Percentiles rank a stretch among this genome's conserved stretches.
Evolutionary conservation across 1,140 invertebrate genomes (phyloP).

Genomic region (Choristoneura fumiferana): DNA sequence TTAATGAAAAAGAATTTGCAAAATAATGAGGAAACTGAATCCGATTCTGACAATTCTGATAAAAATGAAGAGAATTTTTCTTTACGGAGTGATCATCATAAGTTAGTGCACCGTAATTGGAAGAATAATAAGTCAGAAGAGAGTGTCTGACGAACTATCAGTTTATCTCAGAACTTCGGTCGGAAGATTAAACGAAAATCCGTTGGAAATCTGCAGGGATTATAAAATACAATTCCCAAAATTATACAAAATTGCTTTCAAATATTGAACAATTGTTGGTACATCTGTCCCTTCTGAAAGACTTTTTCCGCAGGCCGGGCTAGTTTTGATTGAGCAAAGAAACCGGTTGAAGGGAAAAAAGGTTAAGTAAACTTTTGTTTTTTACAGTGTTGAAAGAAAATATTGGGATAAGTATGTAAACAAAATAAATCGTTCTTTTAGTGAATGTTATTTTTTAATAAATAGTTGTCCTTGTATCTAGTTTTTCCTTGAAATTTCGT

Average conservation of each 20-base stretch:
- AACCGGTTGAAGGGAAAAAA: slow-evolving; percentile 29
- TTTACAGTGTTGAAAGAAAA: slow-evolving; percentile 30
- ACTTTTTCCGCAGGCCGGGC: slow-evolving; percentile 36
- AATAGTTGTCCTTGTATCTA: too few relatives aligned
- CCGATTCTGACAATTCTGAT: slow-evolving; percentile 29
- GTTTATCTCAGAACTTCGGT: slow-evolving; percentile 34
- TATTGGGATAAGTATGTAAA: too few relatives aligned
- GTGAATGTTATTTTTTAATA: too few relatives aligned
- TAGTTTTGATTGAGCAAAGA: slow-evolving; percentile 30
- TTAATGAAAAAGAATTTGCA: slow-evolving; percentile 20
- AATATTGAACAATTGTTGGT: slow-evolving; percentile 39
- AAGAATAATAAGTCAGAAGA: slow-evolving; percentile 33
- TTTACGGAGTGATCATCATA: slow-evolving; percentile 35
- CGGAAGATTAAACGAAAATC: slow-evolving; percentile 32
- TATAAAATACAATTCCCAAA: slow-evolving; percentile 32
- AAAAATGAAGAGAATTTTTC: slow-evolving; percentile 29
- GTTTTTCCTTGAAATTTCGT: too few relatives aligned
- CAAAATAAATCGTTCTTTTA: too few relatives aligned
- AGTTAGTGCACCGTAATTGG: slow-evolving; percentile 32
- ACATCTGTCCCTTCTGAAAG: slow-evolving; percentile 36
- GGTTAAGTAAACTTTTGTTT: slow-evolving; percentile 34
- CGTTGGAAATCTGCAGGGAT: slow-evolving; percentile 39
- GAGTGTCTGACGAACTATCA: slow-evolving; percentile 30
- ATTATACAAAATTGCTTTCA: slow-evolving; percentile 28
- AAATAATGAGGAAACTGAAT: slow-evolving; percentile 18